Evolutionary conservation across 2,797 vertebrate species (phyloP).

Genomic region (Champsocephalus esox): DNA sequence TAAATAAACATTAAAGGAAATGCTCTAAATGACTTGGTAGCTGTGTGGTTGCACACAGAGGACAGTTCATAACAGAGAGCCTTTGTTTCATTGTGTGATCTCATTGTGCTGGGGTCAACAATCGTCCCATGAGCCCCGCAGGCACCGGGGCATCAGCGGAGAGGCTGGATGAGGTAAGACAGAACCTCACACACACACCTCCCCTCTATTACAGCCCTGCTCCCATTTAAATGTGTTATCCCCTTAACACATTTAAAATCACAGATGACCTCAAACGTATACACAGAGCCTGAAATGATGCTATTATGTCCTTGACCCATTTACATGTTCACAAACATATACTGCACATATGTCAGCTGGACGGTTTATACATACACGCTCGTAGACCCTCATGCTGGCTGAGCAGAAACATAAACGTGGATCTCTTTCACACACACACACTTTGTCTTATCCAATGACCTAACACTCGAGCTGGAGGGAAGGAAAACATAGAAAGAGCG

Average conservation of each 20-base stretch:
- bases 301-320: background rate
- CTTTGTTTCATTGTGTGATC: slow-evolving; percentile 66
- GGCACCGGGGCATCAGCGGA: slow-evolving; percentile 43
- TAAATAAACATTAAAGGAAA: background rate
- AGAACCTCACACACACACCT: slow-evolving; percentile 33
- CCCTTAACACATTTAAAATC: slow-evolving; percentile 14
- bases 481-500: slow-evolving; percentile 45
- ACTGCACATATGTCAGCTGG: background rate
- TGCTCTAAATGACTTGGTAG: background rate
- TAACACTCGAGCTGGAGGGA: slow-evolving; percentile 22
- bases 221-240: background rate
- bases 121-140: slow-evolving; percentile 63
- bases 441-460: slow-evolving; percentile 43
- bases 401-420: slow-evolving; percentile 18
- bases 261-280: slow-evolving; percentile 40
- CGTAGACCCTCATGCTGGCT: background rate
- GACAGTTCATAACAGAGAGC: slow-evolving; percentile 48
- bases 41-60: slow-evolving; percentile 29
- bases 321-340: slow-evolving; percentile 13
- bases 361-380: background rate
- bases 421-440: slow-evolving; percentile 34
- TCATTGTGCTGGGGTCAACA: slow-evolving; percentile 64
- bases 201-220: background rate
- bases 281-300: background rate
- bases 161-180: slow-evolving; percentile 63